A percentile compares a stretch with the other conserved stretches of the same genome.
Conservation (phyloP, 2,888 invertebrate species). For the Empis stercorea region DNA sequence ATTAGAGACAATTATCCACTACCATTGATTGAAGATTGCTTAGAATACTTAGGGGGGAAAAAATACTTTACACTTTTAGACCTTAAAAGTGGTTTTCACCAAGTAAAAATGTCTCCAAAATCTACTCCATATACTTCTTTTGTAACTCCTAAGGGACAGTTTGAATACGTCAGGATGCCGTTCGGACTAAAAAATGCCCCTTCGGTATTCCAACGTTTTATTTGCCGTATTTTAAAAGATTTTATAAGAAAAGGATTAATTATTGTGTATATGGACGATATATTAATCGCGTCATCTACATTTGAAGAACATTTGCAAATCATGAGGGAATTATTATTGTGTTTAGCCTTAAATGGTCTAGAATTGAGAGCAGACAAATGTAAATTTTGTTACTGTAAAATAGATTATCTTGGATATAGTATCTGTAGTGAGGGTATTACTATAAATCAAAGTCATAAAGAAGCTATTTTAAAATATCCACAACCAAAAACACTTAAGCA, state of each 20-base stretch:
- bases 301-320: constrained; percentile 8
- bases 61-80: constrained; percentile 14
- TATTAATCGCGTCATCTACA: constrained; percentile 8
- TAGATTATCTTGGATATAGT: constrained; percentile 10
- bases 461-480: constrained; percentile 8
- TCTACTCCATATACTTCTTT: constrained; percentile 16
- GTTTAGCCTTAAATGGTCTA: constrained; percentile 4
- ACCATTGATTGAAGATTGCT: constrained; percentile 10
- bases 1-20: constrained; percentile 11
- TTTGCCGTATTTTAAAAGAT: constrained; percentile 4
- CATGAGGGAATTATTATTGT: constrained; percentile 3
- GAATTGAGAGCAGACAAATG: constrained; percentile 7
- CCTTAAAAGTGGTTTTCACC: constrained; percentile 15
- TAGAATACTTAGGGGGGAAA: constrained; percentile 12
- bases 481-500: constrained; percentile 5
- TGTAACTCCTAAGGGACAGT: constrained; percentile 16
- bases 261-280: constrained; percentile 11
- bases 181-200: constrained; percentile 12
- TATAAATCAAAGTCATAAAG: constrained; percentile 4
- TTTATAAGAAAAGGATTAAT: constrained; percentile 5
- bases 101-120: constrained; percentile 12
- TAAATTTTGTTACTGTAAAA: constrained; percentile 4
- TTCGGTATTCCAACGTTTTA: constrained; percentile 11
- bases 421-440: constrained; percentile 3
- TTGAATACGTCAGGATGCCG: constrained; percentile 13